A percentile compares a stretch with the other conserved stretches of the same genome.
Conservation (phyloP, 2,797 vertebrate genomes). For the Pangasius sanitwongsei region DNA sequence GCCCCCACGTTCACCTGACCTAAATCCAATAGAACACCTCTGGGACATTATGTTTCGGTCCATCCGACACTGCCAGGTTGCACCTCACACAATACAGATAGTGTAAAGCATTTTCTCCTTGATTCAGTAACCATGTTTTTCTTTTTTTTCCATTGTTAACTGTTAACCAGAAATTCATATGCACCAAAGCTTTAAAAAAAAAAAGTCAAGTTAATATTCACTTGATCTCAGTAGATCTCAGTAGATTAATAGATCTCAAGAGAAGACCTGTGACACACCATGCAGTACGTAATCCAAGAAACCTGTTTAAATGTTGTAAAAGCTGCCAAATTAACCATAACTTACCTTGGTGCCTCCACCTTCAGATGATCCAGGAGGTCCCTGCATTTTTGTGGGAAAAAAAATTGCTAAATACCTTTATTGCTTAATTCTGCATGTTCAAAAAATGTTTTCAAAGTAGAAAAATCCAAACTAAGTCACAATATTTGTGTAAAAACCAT, state of each 20-base stretch:
- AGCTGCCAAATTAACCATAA: background rate
- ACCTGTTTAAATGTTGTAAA: background rate
- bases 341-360: conserved; percentile 65
- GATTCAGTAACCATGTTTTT: background rate
- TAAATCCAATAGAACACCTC: too few species aligned
- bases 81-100: background rate
- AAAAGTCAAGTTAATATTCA: background rate
- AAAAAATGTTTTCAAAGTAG: background rate
- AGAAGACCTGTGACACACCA: background rate
- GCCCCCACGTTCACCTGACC: too few species aligned
- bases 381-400: conserved; percentile 48
- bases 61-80: too few species aligned
- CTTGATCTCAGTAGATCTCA: too few species aligned
- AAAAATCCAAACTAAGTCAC: background rate
- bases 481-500: background rate
- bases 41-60: too few species aligned
- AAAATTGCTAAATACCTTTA: background rate
- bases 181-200: background rate
- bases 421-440: background rate
- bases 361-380: conserved; percentile 57
- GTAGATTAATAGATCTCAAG: background rate
- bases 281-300: background rate
- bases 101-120: background rate
- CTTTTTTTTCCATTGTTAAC: background rate
- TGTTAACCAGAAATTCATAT: background rate